These are phyloP conservation scores for Sabatieria punctata DNA, from an alignment of 2,888 invertebrate genomes.

Conservation along the genomic window DNA sequence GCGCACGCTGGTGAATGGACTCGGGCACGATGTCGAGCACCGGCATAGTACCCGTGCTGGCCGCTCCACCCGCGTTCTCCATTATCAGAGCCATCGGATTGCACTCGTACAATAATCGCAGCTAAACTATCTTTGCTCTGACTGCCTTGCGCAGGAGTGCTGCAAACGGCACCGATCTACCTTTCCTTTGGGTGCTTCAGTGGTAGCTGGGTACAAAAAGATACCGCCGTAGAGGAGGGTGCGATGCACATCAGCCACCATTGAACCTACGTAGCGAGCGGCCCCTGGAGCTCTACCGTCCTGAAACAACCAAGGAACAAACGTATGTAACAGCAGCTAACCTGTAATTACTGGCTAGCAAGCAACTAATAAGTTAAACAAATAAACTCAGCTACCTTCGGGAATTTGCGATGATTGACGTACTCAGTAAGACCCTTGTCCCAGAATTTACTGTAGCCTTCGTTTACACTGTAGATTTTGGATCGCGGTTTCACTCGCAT, in stretches of 20 bases:
- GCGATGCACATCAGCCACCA: conserved; percentile 98
- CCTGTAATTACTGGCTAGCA: too few relatives aligned
- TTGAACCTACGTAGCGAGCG: conserved; percentile 94
- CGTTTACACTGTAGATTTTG: conserved; percentile 63
- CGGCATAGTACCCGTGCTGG: conserved; percentile 48
- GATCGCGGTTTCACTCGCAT: conserved; percentile 67
- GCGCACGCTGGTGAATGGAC: conserved; percentile 69
- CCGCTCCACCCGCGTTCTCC: conserved; percentile 67
- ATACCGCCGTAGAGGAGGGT: conserved; percentile 97
- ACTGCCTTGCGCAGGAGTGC: too few relatives aligned
- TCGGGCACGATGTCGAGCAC: conserved; percentile 71
- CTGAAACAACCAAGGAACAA: too few relatives aligned
- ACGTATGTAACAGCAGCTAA: too few relatives aligned
- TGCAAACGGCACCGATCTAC: too few relatives aligned
- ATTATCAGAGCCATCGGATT: conserved; percentile 92
- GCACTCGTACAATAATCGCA: conserved; percentile 88
- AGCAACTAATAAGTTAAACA: too few relatives aligned
- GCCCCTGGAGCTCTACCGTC: conserved; percentile 62
- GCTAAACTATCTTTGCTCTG: too few relatives aligned
- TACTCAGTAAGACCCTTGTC: conserved; percentile 35
- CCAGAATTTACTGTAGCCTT: conserved; percentile 53
- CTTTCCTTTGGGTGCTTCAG: conserved; percentile 75
- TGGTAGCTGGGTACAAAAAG: conserved; percentile 91
- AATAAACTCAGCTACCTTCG: too few relatives aligned
- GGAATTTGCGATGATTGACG: conserved; percentile 56